Percentiles rank a stretch among this genome's conserved stretches.
Evolutionary conservation across 2,888 invertebrate genomes (phyloP).

Genomic region (Troglohyphantes excavatus): DNA sequence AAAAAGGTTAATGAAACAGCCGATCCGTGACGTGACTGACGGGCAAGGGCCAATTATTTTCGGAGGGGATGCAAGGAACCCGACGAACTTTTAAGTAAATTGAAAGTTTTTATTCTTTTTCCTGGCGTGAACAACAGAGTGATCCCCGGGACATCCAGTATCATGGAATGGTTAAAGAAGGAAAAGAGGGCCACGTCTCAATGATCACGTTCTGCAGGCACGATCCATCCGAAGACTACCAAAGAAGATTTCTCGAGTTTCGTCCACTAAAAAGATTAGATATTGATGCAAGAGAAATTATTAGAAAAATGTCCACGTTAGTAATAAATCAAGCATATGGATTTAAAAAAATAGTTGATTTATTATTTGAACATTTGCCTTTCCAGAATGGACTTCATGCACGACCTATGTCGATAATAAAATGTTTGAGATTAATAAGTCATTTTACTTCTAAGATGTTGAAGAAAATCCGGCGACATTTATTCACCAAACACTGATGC

Average conservation of each 20-base stretch:
- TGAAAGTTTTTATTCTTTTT: neutral
- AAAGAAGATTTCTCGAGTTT: neutral
- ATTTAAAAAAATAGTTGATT: no score
- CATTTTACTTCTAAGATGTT: no score
- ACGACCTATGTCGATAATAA: no score
- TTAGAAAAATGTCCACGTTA: no score
- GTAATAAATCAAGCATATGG: no score
- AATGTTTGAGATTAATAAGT: no score
- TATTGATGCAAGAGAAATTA: neutral
- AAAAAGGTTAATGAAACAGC: constrained; percentile 65
- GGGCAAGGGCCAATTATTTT: constrained; percentile 45
- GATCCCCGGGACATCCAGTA: neutral
- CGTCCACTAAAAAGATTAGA: neutral
- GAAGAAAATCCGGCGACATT: no score
- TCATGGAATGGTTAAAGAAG: neutral
- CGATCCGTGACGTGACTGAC: constrained; percentile 56
- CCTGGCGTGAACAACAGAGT: neutral
- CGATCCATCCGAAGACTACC: neutral
- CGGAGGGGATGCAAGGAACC: constrained; percentile 13
- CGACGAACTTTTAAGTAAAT: neutral
- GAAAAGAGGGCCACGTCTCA: neutral
- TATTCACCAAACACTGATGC: no score
- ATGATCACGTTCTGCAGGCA: constrained; percentile 14
- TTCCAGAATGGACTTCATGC: no score
- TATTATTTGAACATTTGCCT: no score